Percentiles rank a stretch among this genome's conserved stretches.
Evolutionary conservation across 2,888 invertebrate species (phyloP).

Genomic region (Cotesia congregata): DNA sequence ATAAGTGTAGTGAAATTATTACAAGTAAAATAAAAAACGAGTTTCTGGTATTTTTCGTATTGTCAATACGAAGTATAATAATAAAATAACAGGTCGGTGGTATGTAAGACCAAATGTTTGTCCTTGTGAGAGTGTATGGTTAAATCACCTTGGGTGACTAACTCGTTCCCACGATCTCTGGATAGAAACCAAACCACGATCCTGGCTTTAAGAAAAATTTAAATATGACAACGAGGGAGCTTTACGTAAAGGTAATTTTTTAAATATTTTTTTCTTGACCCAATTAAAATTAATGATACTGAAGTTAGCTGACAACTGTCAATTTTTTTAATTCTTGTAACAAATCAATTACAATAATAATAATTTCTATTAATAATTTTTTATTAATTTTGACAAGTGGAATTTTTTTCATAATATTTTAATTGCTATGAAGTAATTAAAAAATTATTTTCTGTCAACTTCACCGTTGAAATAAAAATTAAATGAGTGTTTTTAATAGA

Average conservation of each 20-base stretch:
- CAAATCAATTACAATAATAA: neutral
- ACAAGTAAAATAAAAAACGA: neutral
- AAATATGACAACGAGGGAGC: slow-evolving; percentile 66
- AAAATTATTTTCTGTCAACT: no score
- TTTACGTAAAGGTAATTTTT: slow-evolving; percentile 65
- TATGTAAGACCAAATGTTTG: slow-evolving; percentile 28
- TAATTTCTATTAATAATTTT: neutral
- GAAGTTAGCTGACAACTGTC: neutral
- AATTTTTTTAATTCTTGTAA: neutral
- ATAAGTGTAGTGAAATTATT: neutral
- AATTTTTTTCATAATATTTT: neutral
- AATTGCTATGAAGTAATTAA: neutral
- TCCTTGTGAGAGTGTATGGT: slow-evolving; percentile 38
- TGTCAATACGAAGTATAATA: neutral
- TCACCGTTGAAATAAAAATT: no score
- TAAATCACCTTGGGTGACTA: slow-evolving; percentile 38
- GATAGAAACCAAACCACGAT: no score
- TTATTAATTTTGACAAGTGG: neutral
- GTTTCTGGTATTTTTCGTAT: neutral
- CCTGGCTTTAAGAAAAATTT: slow-evolving; percentile 43
- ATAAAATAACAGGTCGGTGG: neutral
- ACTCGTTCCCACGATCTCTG: slow-evolving; percentile 32
- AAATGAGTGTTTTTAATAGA: no score
- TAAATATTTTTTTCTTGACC: slow-evolving; percentile 20
- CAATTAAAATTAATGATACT: slow-evolving; percentile 7